These are phyloP conservation scores for Metallyticus violacea DNA, from an alignment of 2,888 invertebrate species.

Conservation along the genomic window DNA sequence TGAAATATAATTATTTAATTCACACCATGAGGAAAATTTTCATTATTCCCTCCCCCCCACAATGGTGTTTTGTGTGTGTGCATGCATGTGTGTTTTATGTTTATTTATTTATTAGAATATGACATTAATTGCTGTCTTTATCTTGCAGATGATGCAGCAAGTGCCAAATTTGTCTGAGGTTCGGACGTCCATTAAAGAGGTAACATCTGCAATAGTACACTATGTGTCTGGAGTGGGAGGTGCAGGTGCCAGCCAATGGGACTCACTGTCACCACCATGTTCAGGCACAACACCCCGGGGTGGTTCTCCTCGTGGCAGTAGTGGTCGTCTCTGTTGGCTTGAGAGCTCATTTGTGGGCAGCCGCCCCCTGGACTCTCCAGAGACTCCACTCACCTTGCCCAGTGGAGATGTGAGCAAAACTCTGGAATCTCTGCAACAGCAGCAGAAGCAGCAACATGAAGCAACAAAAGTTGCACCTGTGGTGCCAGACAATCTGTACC, in stretches of 20 bases:
- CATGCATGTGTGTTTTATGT: no score
- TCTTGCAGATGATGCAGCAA: slow-evolving; percentile 29
- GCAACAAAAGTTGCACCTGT: slow-evolving; percentile 32
- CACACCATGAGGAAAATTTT: no score
- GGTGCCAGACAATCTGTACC: slow-evolving; percentile 37
- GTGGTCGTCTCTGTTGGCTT: slow-evolving; percentile 79
- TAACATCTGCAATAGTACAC: slow-evolving; percentile 89
- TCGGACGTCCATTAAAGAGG: slow-evolving; percentile 85
- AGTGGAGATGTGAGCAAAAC: slow-evolving; percentile 26
- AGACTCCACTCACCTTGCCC: slow-evolving; percentile 61
- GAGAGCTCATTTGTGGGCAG: slow-evolving; percentile 89
- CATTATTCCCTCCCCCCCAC: no score
- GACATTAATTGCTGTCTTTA: neutral
- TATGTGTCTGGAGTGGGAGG: slow-evolving; percentile 62
- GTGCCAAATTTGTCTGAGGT: slow-evolving; percentile 60
- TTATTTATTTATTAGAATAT: no score
- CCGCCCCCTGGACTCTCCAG: slow-evolving; percentile 80
- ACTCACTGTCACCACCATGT: slow-evolving; percentile 38
- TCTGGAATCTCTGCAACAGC: slow-evolving; percentile 37
- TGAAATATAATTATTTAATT: no score
- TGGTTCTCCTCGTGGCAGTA: slow-evolving; percentile 54
- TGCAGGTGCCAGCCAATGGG: slow-evolving; percentile 23
- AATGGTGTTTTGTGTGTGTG: no score
- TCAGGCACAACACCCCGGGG: slow-evolving; percentile 37
- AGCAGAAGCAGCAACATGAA: slow-evolving; percentile 21